Percentiles rank a stretch among this genome's conserved stretches.
These are phyloP conservation scores for Heteromormyrus szaboi DNA, from an alignment of 2,797 vertebrate species.

Conservation along the genomic window DNA sequence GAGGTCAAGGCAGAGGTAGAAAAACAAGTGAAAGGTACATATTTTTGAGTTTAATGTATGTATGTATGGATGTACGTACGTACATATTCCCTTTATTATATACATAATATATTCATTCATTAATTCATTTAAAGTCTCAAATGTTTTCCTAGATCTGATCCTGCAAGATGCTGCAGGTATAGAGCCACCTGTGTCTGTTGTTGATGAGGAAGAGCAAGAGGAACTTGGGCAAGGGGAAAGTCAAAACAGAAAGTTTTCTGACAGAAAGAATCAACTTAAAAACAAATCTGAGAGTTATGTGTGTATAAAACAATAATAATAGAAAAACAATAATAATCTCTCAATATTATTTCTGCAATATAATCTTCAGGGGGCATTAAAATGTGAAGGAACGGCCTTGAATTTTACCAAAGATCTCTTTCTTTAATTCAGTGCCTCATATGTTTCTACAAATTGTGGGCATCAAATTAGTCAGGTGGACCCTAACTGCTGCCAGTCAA, in stretches of 20 bases:
- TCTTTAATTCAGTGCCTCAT: neutral
- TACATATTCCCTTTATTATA: too few relatives aligned
- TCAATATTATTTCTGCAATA: neutral
- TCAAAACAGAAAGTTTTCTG: neutral
- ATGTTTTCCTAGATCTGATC: slow-evolving; percentile 30
- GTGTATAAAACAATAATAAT: neutral
- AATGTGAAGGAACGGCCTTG: neutral
- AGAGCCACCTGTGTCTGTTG: slow-evolving; percentile 10
- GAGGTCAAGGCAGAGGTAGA: too few relatives aligned
- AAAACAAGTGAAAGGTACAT: too few relatives aligned
- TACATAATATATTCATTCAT: too few relatives aligned
- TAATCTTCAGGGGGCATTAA: neutral
- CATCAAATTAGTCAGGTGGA: neutral
- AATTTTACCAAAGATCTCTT: neutral
- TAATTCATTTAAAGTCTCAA: too few relatives aligned
- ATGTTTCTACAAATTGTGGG: neutral
- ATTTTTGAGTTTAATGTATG: too few relatives aligned
- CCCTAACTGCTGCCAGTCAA: neutral
- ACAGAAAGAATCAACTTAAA: neutral
- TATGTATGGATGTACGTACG: too few relatives aligned
- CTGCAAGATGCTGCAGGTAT: slow-evolving; percentile 35
- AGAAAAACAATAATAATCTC: neutral
- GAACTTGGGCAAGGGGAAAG: slow-evolving; percentile 18
- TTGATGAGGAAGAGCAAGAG: slow-evolving; percentile 25
- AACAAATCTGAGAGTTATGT: neutral